Evolutionary conservation across 2,113 vertebrate genomes (phyloP), one percentile per base, ranked within the genome.

Genomic region (Chionis minor): DNA sequence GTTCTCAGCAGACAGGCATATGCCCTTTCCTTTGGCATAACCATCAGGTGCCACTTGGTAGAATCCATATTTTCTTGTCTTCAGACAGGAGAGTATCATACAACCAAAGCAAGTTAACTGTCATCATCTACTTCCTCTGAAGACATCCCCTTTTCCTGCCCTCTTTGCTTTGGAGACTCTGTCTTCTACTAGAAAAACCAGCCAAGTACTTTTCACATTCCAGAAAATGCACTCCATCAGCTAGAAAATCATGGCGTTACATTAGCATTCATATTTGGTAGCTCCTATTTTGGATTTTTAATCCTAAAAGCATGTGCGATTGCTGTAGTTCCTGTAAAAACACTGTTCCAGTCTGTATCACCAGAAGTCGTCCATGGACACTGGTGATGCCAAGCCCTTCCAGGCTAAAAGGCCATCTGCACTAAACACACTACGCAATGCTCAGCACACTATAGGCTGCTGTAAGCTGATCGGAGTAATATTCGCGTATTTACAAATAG

Each of bases 341-440:
- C 6, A 8, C 26, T 45, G n/a, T 22, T 71, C 26, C 22, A 42
- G 18, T 13, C 6, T 9, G 0, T 8, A 22, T 4, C 51, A 32
- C 3, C 30, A 33, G 38, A 63, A 44, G 24, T 27, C 7, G 20
- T 4, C 47, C 0, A 0, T 54, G 14, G 66, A 44, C 15, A 20
- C n/a, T 9, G 12, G 30, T 33, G 10, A 44, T 18, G 26, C 9
- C 32, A 61, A 69, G 14, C 9, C 22, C 12, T 40, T 73, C 40
- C 65, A 84, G 32, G 18, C 15, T 73, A 14, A 70, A 61, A 51
- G 40, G 11, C 35, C 80, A 4, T 0, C 40, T 4, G 22, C 77
- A 59, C 10, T 11, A 38, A 81, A 75, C 10, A 9, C 22, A 35
- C 12, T 49, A 1, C 0, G 2, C 44, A 42, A 9, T 2, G 35